Evolutionary conservation across 2,797 vertebrate genomes (phyloP), one percentile per base, ranked within the genome.

Genomic region (Myripristis murdjan): DNA sequence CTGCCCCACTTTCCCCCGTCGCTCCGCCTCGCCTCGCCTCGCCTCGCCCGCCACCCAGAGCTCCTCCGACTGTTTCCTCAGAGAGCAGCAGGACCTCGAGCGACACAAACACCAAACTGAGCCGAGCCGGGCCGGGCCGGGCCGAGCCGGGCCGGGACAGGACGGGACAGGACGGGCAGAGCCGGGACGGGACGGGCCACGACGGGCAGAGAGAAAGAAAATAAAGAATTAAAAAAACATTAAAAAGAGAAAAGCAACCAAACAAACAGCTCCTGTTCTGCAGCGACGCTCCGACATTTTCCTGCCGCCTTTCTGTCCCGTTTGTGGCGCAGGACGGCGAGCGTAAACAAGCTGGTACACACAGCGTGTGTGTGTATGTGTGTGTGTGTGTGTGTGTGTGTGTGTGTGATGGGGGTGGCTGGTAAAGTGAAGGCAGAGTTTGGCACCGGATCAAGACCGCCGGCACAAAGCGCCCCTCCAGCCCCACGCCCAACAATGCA

Each of bases 391-490:
- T 46, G 73, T 49, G 63, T 4, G 11, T 11, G 43, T 43, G 5
- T 22, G 22, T 22, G 9, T n/a, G n/a, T n/a, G n/a, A n/a, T 20
- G 9, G 20, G 20, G 14, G 47, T 12, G 9, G 33, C 33, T 33
- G 33, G 33, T 35, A 10, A 35, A 66, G 84, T 77, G 75, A 64
- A 77, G 79, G 87, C 74, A 81, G 82, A 81, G 94, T 92, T 95
- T 97, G 96, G 96, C 96, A 96, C 88, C 44, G 66, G 90, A 94
- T 95, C 96, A 97, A 96, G 89, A 93, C 84, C 85, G 37, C 69
- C 75, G 49, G 89, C 93, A 96, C 95, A 95, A 95, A 88, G 92
- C 85, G 83, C 89, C 91, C 90, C 88, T 92, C 90, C 89, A 81
- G 90, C 91, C 90, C 92, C 91, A n/a, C 91, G 86, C 85, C 77